Conservation (phyloP, 2,888 invertebrate species). For the Auanema freiburgensis region DNA sequence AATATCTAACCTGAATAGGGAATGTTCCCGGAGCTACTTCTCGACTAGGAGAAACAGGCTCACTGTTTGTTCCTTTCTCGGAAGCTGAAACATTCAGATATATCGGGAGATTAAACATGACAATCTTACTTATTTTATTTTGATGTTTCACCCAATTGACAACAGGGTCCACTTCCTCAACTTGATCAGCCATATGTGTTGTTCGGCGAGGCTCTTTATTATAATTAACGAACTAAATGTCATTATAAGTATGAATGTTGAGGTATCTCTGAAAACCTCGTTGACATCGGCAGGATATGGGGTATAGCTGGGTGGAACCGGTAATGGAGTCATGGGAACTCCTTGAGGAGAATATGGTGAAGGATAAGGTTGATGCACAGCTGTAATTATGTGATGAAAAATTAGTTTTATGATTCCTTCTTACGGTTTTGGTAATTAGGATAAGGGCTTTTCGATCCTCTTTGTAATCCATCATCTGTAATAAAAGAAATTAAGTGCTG, state of each 20-base stretch:
- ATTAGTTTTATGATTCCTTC: neutral
- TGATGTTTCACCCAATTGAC: conserved; percentile 46
- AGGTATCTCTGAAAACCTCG: conserved; percentile 14
- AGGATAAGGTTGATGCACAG: conserved; percentile 37
- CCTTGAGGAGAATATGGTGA: conserved; percentile 33
- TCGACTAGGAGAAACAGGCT: conserved; percentile 37
- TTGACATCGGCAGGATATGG: conserved; percentile 38
- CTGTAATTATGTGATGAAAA: conserved; percentile 22
- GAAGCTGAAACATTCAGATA: no score
- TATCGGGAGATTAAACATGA: no score
- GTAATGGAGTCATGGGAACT: conserved; percentile 37
- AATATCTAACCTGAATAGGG: conserved; percentile 15
- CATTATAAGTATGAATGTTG: no score
- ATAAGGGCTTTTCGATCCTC: neutral
- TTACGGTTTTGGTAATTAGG: neutral
- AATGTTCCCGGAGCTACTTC: conserved; percentile 21
- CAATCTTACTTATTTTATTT: conserved; percentile 33
- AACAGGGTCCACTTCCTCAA: conserved; percentile 34
- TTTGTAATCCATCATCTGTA: no score
- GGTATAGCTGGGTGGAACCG: conserved; percentile 35
- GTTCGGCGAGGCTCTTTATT: no score
- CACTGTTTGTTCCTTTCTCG: conserved; percentile 42
- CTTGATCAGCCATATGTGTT: neutral
- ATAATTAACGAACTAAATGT: no score
- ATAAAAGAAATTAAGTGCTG: no score